Base-by-base conservation (phyloP, 2,888 invertebrate species). In the Anarsia innoxiella region DNA sequence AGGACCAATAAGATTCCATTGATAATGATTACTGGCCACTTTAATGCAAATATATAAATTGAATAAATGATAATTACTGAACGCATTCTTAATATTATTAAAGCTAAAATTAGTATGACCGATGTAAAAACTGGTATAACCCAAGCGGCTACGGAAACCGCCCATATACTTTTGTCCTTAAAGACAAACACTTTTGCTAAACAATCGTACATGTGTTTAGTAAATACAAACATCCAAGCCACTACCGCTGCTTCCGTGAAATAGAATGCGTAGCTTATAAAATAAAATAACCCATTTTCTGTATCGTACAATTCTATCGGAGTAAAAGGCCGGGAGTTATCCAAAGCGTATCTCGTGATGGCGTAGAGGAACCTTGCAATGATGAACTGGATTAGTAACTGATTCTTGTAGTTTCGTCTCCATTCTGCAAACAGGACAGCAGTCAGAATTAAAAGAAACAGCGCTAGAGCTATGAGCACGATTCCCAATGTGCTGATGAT, bases 211-310 rank as follows among this genome's bases (percentile, higher is more conserved):
- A 83, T 78, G 13, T 73, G 68, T 27, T 64, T 69, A 23, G 60
- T 82, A 33, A 78, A 83, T 2, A 73, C 46, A 33, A 66, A 74
- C 78, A 78, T 83, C 82, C 83, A 83, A 1, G 49, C 44, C 0
- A 78, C 59, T 1, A 80, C 53, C 0, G 53, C 53, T 30, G 68
- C 51, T 44, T 83, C 83, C 0, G 76, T 63, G 42, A n/a, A n/a
- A n/a, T n/a, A n/a, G n/a, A n/a, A n/a, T n/a, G n/a, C n/a, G n/a
- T n/a, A n/a, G n/a, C n/a, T n/a, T 73, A 78, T 0, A 65, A 46
- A 53, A 31, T 1, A 65, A 39, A 1, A 56, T 27, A 28, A 66
- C 62, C 1, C 61, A 40, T 11, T 58, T 49, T n/a, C n/a, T n/a
- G n/a, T n/a, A n/a, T n/a, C n/a, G n/a, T n/a, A n/a, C n/a, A n/a